A percentile compares a stretch with the other conserved stretches of the same genome.
Conservation (phyloP, 1,140 invertebrate genomes). For the Scaptomyza hsui region DNA sequence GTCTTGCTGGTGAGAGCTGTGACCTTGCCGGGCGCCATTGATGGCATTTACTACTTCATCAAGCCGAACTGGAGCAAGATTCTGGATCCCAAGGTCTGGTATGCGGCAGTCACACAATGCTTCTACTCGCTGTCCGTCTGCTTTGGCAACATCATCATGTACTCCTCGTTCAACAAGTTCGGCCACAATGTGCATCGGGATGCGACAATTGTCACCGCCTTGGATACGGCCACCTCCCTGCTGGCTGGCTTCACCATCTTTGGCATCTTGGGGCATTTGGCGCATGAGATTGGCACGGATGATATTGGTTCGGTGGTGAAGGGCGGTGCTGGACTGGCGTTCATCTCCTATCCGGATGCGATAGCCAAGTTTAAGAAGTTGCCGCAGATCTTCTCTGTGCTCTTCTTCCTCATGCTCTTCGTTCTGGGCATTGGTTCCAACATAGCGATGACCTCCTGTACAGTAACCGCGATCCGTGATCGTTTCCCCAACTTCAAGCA, state of each 20-base stretch:
- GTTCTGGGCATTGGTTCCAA: slow-evolving; percentile 91
- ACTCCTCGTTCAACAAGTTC: slow-evolving; percentile 93
- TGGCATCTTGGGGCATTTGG: slow-evolving; percentile 91
- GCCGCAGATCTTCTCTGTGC: slow-evolving; percentile 93
- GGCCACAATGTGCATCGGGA: slow-evolving; percentile 92
- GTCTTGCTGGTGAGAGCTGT: slow-evolving; percentile 89
- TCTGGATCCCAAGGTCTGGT: slow-evolving; percentile 90
- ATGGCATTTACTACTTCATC: slow-evolving; percentile 92
- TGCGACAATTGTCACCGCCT: slow-evolving; percentile 89
- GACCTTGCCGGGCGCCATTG: slow-evolving; percentile 89
- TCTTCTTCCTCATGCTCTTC: slow-evolving; percentile 96
- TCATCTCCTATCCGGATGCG: slow-evolving; percentile 95
- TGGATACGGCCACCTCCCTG: slow-evolving; percentile 92
- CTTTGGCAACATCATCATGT: slow-evolving; percentile 92
- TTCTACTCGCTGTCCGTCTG: slow-evolving; percentile 94
- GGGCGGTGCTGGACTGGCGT: slow-evolving; percentile 90
- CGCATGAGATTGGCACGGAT: slow-evolving; percentile 87
- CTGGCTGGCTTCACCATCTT: slow-evolving; percentile 95
- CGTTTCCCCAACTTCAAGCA: slow-evolving; percentile 87
- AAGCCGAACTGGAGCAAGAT: slow-evolving; percentile 89
- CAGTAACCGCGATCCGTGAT: slow-evolving; percentile 90
- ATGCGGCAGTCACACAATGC: slow-evolving; percentile 93
- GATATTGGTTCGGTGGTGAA: slow-evolving; percentile 86
- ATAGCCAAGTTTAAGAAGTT: slow-evolving; percentile 91
- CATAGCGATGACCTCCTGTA: slow-evolving; percentile 87